phyloP scores from a whole-genome alignment of 2,888 invertebrate genomes.

The Coleophora flavipennella region DNA sequence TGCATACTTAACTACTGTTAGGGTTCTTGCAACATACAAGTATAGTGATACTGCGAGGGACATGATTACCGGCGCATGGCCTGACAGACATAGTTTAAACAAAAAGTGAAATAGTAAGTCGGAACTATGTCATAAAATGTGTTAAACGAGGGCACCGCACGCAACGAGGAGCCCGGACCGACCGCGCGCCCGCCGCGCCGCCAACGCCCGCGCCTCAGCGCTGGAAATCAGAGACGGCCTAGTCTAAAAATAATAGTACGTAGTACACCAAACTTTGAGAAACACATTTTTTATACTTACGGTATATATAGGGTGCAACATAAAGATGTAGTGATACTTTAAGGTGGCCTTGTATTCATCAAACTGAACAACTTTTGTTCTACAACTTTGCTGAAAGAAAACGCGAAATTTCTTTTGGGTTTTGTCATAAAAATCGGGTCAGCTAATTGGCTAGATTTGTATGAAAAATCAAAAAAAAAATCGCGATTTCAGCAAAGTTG shows the following conservation, averaged over 20 bases:
- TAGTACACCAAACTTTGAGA: constrained; percentile 23
- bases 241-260: constrained; percentile 36
- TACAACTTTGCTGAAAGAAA: no score
- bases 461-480: no score
- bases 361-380: no score
- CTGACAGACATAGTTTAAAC: constrained; percentile 56
- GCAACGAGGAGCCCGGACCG: constrained; percentile 32
- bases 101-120: constrained; percentile 64
- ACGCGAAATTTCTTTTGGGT: no score
- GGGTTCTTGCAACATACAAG: no score
- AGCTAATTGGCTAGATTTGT: no score
- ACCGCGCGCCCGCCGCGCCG: constrained; percentile 44
- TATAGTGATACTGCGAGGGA: constrained; percentile 8
- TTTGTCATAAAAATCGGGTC: no score
- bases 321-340: no score
- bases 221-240: constrained; percentile 35
- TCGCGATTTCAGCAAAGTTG: no score
- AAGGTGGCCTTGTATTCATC: no score
- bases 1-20: no score
- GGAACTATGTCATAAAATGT: constrained; percentile 65
- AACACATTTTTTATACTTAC: constrained; percentile 15
- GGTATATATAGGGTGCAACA: no score
- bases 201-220: constrained; percentile 14
- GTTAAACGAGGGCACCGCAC: constrained; percentile 51
- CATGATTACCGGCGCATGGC: constrained; percentile 28